Conservation (phyloP, 2,888 invertebrate species). For the Lepetodrilus schrolli region DNA sequence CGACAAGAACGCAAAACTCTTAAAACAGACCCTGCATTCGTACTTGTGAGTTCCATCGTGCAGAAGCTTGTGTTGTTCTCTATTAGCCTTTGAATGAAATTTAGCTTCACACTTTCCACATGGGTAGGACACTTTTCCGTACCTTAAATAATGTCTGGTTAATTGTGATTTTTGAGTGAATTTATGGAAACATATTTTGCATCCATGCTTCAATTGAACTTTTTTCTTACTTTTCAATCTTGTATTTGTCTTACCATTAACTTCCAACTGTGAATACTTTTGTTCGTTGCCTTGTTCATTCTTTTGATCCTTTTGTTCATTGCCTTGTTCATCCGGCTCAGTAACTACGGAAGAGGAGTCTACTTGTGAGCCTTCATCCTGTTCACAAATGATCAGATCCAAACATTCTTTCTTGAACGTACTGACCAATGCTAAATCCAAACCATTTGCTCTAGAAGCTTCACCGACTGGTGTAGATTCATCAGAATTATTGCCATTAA, state of each 20-base stretch:
- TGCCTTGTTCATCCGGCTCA: not conserved
- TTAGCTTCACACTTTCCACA: not conserved
- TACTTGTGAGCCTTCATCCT: too few relatives aligned
- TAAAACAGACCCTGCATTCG: not conserved
- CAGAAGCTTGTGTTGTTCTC: conserved; percentile 2
- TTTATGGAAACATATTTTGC: not conserved
- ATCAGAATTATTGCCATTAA: not conserved
- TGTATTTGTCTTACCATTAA: not conserved
- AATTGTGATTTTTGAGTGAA: not conserved
- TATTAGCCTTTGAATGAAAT: not conserved
- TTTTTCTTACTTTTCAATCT: not conserved
- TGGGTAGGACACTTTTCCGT: conserved; percentile 9
- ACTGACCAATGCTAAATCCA: too few relatives aligned
- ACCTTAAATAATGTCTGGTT: not conserved
- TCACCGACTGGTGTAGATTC: too few relatives aligned
- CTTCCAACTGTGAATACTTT: too few relatives aligned
- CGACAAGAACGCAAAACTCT: not conserved
- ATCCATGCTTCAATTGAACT: not conserved
- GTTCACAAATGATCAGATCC: not conserved
- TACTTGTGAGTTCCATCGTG: not conserved
- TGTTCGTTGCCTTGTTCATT: not conserved
- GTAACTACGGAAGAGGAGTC: too few relatives aligned
- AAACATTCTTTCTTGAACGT: not conserved
- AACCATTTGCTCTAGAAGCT: not conserved
- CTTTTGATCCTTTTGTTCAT: not conserved